Evolutionary conservation across 2,113 vertebrate species (phyloP).

Genomic region (Peromyscus leucopus): DNA sequence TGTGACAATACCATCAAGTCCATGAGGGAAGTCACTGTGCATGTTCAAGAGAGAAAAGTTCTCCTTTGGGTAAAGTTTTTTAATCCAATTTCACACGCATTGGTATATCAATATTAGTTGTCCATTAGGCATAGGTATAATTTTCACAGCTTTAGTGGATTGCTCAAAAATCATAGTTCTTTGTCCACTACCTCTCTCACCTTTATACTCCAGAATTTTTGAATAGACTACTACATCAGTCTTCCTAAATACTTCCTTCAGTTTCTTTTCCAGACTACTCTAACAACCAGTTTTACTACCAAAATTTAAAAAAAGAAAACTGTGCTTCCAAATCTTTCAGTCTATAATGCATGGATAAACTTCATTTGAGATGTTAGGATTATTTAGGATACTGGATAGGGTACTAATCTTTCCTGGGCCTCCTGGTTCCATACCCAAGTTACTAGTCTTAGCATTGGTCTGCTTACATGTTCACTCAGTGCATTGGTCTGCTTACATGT

Average conservation of each 20-base stretch:
- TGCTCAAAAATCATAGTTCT: slow-evolving; percentile 97
- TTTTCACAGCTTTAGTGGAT: slow-evolving; percentile 96
- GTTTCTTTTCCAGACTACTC: slow-evolving; percentile 98
- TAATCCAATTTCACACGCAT: slow-evolving; percentile 98
- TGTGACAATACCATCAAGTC: not conserved
- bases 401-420: slow-evolving; percentile 94
- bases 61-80: not conserved
- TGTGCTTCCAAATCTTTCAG: slow-evolving; percentile 95
- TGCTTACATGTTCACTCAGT: slow-evolving; percentile 94
- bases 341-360: slow-evolving; percentile 97
- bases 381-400: slow-evolving; percentile 96
- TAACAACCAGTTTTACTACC: slow-evolving; percentile 90
- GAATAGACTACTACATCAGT: slow-evolving; percentile 93
- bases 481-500: slow-evolving; percentile 94
- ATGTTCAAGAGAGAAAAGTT: not conserved
- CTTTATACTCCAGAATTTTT: slow-evolving; percentile 97
- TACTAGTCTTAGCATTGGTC: slow-evolving; percentile 90
- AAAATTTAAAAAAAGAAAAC: slow-evolving; percentile 86
- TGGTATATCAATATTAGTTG: slow-evolving; percentile 95
- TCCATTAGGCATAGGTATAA: slow-evolving; percentile 98
- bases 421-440: slow-evolving; percentile 91
- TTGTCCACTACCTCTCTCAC: slow-evolving; percentile 95
- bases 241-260: slow-evolving; percentile 98
- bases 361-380: slow-evolving; percentile 97
- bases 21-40: not conserved